Evolutionary conservation across 2,888 invertebrate genomes (phyloP).

Genomic region (Pelosia muscerda): DNA sequence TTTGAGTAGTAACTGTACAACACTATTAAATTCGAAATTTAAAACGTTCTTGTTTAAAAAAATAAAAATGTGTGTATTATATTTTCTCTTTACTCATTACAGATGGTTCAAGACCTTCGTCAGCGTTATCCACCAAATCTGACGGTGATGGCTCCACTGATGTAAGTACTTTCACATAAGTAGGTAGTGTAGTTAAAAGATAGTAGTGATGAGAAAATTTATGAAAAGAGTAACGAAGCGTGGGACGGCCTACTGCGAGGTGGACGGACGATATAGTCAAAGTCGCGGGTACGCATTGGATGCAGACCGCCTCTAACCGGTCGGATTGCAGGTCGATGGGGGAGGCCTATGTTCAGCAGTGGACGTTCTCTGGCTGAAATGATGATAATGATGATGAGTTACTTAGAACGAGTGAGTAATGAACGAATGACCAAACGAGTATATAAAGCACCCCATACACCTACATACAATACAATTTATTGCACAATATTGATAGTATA

Average conservation of each 20-base stretch:
- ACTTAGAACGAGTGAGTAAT: background rate
- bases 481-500: too few relatives aligned
- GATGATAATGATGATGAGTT: too few relatives aligned
- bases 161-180: constrained; percentile 63
- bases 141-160: constrained; percentile 76
- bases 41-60: too few relatives aligned
- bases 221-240: background rate
- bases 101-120: constrained; percentile 82
- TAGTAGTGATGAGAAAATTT: background rate
- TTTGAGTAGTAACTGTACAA: background rate
- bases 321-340: too few relatives aligned
- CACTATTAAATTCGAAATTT: background rate
- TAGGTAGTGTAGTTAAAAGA: background rate
- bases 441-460: background rate
- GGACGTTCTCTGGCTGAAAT: too few relatives aligned
- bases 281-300: too few relatives aligned
- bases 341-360: too few relatives aligned
- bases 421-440: background rate
- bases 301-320: too few relatives aligned
- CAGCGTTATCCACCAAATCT: constrained; percentile 77
- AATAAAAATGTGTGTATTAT: background rate
- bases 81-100: constrained; percentile 40
- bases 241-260: too few relatives aligned
- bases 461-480: too few relatives aligned
- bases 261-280: too few relatives aligned